Percentiles rank a stretch among this genome's conserved stretches.
Evolutionary conservation across 2,113 vertebrate species (phyloP).

Genomic region (Seriola rivoliana): DNA sequence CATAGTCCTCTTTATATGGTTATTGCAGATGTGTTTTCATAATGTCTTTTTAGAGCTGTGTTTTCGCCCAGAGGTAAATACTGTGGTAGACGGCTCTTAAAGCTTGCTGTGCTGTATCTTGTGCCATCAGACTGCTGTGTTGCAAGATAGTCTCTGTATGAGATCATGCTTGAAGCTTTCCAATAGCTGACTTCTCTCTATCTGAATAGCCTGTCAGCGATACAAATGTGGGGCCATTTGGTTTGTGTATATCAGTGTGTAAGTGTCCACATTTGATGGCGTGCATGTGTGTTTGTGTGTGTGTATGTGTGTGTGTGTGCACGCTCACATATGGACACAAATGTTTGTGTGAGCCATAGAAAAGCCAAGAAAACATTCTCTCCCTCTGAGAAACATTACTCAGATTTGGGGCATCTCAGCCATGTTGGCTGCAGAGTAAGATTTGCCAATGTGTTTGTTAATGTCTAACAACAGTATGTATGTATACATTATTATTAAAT

Average conservation of each 20-base stretch:
- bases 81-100: not conserved
- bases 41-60: not conserved
- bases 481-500: not conserved
- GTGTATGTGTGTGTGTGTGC: conserved; percentile 8
- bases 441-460: conserved; percentile 28
- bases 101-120: conserved; percentile 13
- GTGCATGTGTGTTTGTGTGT: conserved; percentile 1
- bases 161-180: conserved; percentile 55
- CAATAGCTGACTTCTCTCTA: conserved; percentile 39
- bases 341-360: conserved; percentile 20
- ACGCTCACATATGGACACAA: conserved; percentile 24
- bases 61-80: not conserved
- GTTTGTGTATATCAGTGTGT: conserved; percentile 24
- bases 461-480: not conserved
- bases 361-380: conserved; percentile 40
- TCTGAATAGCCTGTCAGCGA: conserved; percentile 40
- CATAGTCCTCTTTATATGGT: not conserved
- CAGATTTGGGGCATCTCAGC: conserved; percentile 48
- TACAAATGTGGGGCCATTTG: conserved; percentile 50
- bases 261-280: not conserved
- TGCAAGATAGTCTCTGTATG: conserved; percentile 37
- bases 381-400: conserved; percentile 55
- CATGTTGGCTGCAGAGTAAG: conserved; percentile 18
- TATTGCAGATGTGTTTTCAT: not conserved
- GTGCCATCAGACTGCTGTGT: conserved; percentile 19